Conservation (phyloP, 1,140 invertebrate genomes). For the Frieseomelitta varia region DNA sequence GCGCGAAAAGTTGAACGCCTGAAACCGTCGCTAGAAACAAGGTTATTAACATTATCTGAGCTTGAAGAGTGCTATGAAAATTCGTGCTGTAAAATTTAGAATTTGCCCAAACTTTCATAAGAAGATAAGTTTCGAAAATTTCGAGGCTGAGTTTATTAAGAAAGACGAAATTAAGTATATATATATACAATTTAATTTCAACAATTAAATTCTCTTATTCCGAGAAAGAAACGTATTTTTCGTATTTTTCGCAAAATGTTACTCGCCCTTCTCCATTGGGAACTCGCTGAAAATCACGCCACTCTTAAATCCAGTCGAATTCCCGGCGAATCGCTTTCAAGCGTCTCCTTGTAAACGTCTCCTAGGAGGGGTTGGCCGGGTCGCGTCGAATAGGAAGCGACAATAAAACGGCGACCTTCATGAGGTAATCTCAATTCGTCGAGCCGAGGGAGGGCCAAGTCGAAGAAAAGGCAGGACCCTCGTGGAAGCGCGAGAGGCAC, state of each 20-base stretch:
- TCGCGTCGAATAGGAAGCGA: constrained; percentile 5
- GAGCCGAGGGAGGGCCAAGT: not conserved
- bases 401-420: constrained; percentile 42
- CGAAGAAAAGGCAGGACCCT: constrained; percentile 43
- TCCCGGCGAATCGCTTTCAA: not conserved
- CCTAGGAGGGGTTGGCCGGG: not conserved
- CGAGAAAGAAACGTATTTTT: too few relatives aligned
- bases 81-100: too few relatives aligned
- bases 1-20: not conserved
- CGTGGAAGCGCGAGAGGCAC: constrained; percentile 34
- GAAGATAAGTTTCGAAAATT: too few relatives aligned
- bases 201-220: not conserved
- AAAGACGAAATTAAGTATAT: too few relatives aligned
- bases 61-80: too few relatives aligned
- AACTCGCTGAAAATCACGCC: not conserved
- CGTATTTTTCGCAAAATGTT: not conserved
- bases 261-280: not conserved
- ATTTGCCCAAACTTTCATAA: too few relatives aligned
- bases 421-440: constrained; percentile 39
- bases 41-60: too few relatives aligned
- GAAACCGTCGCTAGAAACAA: too few relatives aligned
- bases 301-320: not conserved
- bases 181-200: too few relatives aligned
- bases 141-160: too few relatives aligned
- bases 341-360: not conserved